Evolutionary conservation across 64 coral and sea anemone species (phyloP).

Genomic region (Pocillopora damicornis): DNA sequence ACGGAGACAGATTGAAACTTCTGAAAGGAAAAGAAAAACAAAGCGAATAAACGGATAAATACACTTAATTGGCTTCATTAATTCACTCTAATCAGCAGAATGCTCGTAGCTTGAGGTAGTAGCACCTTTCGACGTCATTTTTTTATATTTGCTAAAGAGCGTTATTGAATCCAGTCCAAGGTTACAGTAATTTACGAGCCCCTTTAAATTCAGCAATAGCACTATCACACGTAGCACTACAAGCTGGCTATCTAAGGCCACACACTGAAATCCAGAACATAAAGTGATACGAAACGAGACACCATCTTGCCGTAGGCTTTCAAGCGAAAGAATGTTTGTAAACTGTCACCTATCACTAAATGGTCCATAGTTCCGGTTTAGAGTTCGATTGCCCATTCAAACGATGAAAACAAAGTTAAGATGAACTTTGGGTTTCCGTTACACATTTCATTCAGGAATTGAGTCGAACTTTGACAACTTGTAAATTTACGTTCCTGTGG

Average conservation of each 20-base stretch:
- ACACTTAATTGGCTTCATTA: background rate
- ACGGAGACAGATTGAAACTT: background rate
- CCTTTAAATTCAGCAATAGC: no score
- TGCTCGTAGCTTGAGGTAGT: background rate
- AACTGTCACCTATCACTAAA: background rate
- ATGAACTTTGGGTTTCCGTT: no score
- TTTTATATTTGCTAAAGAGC: background rate
- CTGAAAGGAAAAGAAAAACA: no score
- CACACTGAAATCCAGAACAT: background rate
- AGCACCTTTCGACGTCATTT: background rate
- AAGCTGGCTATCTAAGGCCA: background rate
- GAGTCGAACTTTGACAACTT: no score
- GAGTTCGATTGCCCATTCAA: background rate
- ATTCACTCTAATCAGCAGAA: background rate
- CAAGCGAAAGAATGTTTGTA: background rate
- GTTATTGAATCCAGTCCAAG: background rate
- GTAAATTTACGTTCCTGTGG: no score
- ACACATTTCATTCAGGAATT: no score
- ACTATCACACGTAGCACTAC: background rate
- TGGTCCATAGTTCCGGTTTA: background rate
- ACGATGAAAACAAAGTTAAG: background rate
- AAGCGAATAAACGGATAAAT: background rate
- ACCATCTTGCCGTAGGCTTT: background rate
- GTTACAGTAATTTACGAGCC: background rate
- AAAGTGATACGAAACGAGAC: background rate